Evolutionary conservation across 2,797 vertebrate species (phyloP).

Genomic region (Phoebastria nigripes): DNA sequence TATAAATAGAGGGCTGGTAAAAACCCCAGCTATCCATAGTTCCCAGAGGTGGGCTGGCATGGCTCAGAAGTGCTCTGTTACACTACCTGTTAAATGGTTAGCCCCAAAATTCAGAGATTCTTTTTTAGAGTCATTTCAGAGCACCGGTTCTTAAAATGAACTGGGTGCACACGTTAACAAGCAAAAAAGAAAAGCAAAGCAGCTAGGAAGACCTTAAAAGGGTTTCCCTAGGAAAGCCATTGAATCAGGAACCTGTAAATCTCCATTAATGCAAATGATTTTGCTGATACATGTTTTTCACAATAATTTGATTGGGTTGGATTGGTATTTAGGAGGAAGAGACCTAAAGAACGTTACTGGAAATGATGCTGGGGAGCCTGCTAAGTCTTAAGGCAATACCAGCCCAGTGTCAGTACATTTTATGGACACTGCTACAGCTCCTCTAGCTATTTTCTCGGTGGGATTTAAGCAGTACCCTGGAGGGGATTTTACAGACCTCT

Average conservation of each 20-base stretch:
- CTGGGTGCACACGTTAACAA: neutral
- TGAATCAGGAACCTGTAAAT: neutral
- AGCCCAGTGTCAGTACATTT: neutral
- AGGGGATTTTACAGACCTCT: neutral
- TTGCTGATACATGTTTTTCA: neutral
- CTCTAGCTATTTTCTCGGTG: neutral
- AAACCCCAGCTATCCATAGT: neutral
- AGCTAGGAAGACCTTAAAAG: neutral
- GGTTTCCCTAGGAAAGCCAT: neutral
- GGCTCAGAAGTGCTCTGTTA: neutral
- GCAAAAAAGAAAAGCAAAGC: neutral
- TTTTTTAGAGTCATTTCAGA: neutral
- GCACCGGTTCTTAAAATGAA: neutral
- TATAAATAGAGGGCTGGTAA: neutral
- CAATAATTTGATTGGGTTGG: neutral
- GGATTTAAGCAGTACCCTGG: neutral
- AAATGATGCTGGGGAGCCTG: neutral
- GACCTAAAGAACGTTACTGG: neutral
- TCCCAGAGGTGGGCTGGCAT: neutral
- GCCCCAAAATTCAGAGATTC: neutral
- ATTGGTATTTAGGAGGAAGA: neutral
- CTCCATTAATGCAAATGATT: neutral
- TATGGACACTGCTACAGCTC: neutral
- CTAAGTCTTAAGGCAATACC: neutral
- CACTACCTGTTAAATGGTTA: neutral